Evolutionary conservation across 2,113 vertebrate genomes (phyloP).

Genomic region (Cromileptes altivelis): DNA sequence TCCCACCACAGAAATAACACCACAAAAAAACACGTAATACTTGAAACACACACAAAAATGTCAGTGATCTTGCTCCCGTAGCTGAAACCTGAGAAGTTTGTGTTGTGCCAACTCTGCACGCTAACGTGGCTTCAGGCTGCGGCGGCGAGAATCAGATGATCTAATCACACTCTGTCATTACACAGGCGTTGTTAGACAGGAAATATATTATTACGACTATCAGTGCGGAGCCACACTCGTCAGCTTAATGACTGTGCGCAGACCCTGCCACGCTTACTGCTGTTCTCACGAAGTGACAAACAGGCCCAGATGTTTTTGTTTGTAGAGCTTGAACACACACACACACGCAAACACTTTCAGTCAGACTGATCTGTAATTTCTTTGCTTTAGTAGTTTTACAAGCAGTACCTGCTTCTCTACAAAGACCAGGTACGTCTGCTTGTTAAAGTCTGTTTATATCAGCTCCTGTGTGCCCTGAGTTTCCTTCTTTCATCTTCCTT

Average conservation of each 20-base stretch:
- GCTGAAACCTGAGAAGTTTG: constrained; percentile 15
- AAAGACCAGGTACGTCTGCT: constrained; percentile 50
- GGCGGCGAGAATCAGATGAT: constrained; percentile 31
- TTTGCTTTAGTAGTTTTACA: constrained; percentile 51
- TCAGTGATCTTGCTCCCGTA: not conserved
- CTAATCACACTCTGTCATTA: constrained; percentile 56
- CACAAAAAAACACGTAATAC: not conserved
- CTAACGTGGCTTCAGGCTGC: constrained; percentile 17
- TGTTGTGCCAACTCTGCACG: constrained; percentile 21
- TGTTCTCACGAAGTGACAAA: constrained; percentile 45
- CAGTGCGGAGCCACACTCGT: constrained; percentile 17
- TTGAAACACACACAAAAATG: not conserved
- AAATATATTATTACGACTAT: constrained; percentile 48
- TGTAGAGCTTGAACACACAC: constrained; percentile 19
- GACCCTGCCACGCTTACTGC: constrained; percentile 5
- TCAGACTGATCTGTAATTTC: constrained; percentile 22
- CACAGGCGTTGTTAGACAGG: constrained; percentile 18
- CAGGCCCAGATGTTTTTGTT: constrained; percentile 59
- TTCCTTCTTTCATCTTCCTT: constrained; percentile 45
- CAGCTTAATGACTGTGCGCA: constrained; percentile 30
- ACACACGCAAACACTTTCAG: constrained; percentile 20
- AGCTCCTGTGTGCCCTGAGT: constrained; percentile 35
- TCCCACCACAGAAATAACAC: not conserved
- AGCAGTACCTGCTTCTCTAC: constrained; percentile 39
- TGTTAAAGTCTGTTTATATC: constrained; percentile 38